Base-by-base conservation (phyloP, 2,888 invertebrate species). In the Amblyjoppa fuscipennis region DNA sequence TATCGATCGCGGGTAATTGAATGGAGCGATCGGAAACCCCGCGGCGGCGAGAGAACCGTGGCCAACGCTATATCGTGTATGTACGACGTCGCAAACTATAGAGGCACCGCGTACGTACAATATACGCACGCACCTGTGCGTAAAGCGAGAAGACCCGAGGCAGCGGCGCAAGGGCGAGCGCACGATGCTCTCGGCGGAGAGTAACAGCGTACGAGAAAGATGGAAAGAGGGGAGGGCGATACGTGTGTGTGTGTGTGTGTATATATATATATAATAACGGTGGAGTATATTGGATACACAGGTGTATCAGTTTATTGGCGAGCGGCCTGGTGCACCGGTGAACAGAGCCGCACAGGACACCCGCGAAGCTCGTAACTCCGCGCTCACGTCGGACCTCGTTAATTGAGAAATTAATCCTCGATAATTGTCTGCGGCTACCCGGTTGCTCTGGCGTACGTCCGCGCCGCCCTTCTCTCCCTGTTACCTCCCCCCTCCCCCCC, bases 1-100 rank as follows among this genome's bases (percentile, higher is more conserved):
- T 93, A 93, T 87, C 90, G 91, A 93, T 93, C 93, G 90, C 49
- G 90, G 90, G 92, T 93, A 93, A 93, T 93, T 93, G 93, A 93
- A 93, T 93, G 92, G 91, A 88, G 85, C 89, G 90, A 91, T 91
- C 89, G 90, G 87, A 86, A 80, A 89, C 87, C 91, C 91, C 90
- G 90, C 89, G 45, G 91, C 84, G 88, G 61, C 74, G 80, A 81
- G 75, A 87, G 81, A 87, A 78, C 71, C 74, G 74, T 74, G 53
- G 64, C 82, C 82, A 78, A 74, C 45, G 78, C 73, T 73, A 77
- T 73, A 68, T 45, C 20, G 28, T 49, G 28, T 49, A 51, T 38
- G n/a, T 49, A 66, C 64, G 41, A 61, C 31, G 16, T 61, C 34
- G 34, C 31, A 61, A 61, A 34, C 61, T 31, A 34, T 34, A 61